Evolutionary conservation across 1,140 invertebrate species (phyloP).

Genomic region (Formica exsecta): DNA sequence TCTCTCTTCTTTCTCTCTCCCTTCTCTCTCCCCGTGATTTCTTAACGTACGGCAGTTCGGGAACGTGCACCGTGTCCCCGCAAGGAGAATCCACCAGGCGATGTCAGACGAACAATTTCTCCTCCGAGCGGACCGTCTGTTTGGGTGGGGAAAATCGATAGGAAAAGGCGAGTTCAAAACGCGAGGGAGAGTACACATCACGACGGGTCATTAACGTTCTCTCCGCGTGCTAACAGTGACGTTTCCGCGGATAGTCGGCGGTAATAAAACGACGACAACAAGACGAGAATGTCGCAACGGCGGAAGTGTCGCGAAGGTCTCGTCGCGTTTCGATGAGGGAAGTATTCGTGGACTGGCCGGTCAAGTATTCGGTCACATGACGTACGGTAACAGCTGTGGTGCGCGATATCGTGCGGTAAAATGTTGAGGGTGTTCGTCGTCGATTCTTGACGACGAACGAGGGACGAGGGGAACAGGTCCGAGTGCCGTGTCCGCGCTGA

Average conservation of each 20-base stretch:
- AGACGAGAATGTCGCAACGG: neutral
- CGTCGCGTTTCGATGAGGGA: slow-evolving; percentile 21
- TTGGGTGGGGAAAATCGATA: slow-evolving; percentile 82
- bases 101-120: slow-evolving; percentile 15
- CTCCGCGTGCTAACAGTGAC: slow-evolving; percentile 36
- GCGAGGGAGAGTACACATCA: slow-evolving; percentile 39
- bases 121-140: slow-evolving; percentile 38
- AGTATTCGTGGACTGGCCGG: neutral
- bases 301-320: neutral
- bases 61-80: neutral
- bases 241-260: neutral
- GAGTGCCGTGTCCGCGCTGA: neutral
- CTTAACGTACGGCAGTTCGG: neutral
- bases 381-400: slow-evolving; percentile 7
- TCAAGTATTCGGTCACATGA: neutral
- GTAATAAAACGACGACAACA: neutral
- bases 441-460: slow-evolving; percentile 21
- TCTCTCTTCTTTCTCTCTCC: too few species aligned
- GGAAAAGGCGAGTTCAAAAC: slow-evolving; percentile 75
- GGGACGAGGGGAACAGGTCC: neutral
- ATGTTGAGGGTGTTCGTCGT: slow-evolving; percentile 34
- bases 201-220: slow-evolving; percentile 48
- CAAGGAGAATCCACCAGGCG: neutral
- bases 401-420: slow-evolving; percentile 18
- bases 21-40: neutral